Evolutionary conservation across 2,797 vertebrate species (phyloP).

Genomic region (Hapalemur alaotrensis): DNA sequence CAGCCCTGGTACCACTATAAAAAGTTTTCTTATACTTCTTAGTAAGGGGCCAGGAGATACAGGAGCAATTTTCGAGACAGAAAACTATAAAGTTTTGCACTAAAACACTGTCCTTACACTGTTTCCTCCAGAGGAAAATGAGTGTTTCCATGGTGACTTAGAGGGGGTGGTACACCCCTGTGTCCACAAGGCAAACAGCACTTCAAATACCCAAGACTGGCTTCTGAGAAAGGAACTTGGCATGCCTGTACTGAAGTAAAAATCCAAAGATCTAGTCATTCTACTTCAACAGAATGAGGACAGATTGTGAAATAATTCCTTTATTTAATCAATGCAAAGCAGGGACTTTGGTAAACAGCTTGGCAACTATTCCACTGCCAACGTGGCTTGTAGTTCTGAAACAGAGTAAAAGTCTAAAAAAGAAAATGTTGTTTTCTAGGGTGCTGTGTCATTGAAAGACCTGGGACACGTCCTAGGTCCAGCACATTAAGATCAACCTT

Average conservation of each 20-base stretch:
- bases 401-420: neutral
- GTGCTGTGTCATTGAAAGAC: neutral
- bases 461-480: neutral
- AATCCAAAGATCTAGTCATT: neutral
- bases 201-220: neutral
- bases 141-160: neutral
- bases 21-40: neutral
- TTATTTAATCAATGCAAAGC: constrained; percentile 26
- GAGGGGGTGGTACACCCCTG: neutral
- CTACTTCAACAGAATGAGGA: neutral
- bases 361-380: neutral
- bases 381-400: neutral
- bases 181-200: neutral
- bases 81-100: neutral
- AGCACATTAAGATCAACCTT: neutral
- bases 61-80: neutral
- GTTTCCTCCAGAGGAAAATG: neutral
- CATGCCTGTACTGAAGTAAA: neutral
- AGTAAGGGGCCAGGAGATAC: neutral
- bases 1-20: neutral
- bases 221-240: constrained; percentile 1
- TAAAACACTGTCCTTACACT: neutral
- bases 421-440: neutral
- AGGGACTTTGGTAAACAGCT: constrained; percentile 8
- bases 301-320: neutral